phyloP scores from a whole-genome alignment of 2,113 vertebrate species.

The Indicator indicator region DNA sequence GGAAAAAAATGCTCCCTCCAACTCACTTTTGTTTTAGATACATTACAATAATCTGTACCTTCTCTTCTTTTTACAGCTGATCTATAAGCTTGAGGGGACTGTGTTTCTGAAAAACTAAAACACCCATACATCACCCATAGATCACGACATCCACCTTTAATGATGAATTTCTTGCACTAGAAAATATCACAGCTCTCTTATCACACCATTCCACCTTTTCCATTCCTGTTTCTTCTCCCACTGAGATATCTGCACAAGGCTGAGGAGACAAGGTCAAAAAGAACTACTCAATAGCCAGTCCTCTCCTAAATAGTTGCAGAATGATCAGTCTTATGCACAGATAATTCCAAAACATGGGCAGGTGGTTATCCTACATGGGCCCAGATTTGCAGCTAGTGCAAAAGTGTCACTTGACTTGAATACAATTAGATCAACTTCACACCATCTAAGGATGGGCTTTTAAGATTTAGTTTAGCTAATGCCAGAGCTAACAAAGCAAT shows the following conservation, averaged over 20 bases:
- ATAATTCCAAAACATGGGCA: slow-evolving; percentile 55
- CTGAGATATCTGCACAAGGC: slow-evolving; percentile 4
- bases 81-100: not conserved
- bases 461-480: slow-evolving; percentile 32
- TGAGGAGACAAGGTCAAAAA: slow-evolving; percentile 18
- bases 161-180: slow-evolving; percentile 31
- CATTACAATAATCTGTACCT: not conserved
- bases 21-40: not conserved
- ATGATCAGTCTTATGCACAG: slow-evolving; percentile 27
- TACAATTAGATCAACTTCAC: slow-evolving; percentile 2
- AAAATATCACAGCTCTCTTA: slow-evolving; percentile 12
- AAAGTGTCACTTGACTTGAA: not conserved
- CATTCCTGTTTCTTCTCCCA: not conserved
- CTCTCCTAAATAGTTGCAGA: not conserved
- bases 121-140: not conserved
- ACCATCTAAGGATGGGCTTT: not conserved
- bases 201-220: not conserved
- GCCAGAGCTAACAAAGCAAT: not conserved
- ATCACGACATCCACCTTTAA: slow-evolving; percentile 28
- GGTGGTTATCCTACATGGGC: slow-evolving; percentile 12
- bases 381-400: not conserved
- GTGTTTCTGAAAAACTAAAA: slow-evolving; percentile 14
- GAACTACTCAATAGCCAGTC: not conserved
- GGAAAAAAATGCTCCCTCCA: not conserved
- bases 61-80: not conserved